These are phyloP conservation scores for Scelioninae gen. 2 DNA, from an alignment of 2,888 invertebrate genomes.

Conservation along the genomic window DNA sequence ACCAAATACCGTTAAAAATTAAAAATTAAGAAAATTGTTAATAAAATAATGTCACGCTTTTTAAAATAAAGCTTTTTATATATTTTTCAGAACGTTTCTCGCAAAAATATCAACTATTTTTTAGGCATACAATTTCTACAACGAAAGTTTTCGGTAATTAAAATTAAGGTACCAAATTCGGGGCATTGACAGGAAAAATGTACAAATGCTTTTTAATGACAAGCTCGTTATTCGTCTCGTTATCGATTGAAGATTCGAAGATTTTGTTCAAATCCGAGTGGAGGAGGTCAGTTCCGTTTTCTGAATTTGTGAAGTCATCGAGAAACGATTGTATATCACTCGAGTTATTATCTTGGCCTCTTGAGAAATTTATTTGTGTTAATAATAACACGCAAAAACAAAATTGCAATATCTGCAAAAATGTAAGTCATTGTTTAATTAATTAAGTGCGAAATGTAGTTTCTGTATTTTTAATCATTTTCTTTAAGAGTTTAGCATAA, in stretches of 20 bases:
- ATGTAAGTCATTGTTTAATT: no score
- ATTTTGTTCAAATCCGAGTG: constrained; percentile 18
- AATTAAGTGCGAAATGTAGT: no score
- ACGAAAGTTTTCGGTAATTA: neutral
- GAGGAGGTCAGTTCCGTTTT: constrained; percentile 38
- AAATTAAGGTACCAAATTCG: constrained; percentile 40
- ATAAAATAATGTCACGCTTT: no score
- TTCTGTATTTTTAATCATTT: no score
- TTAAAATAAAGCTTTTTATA: no score
- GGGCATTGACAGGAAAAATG: constrained; percentile 53
- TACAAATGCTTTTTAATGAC: constrained; percentile 51
- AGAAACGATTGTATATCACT: constrained; percentile 40
- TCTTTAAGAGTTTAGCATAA: no score
- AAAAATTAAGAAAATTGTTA: no score
- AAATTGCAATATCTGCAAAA: constrained; percentile 7
- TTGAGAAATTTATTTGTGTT: constrained; percentile 21
- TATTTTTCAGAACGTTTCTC: no score
- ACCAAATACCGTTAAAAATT: no score
- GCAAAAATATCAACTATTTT: no score
- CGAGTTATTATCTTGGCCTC: constrained; percentile 30
- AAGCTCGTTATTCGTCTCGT: constrained; percentile 30
- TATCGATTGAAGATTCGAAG: constrained; percentile 25
- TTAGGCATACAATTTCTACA: no score
- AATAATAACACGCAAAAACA: constrained; percentile 29
- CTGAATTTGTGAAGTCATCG: constrained; percentile 26